Evolutionary conservation across 2,113 vertebrate species (phyloP).

Genomic region (Procavia capensis): DNA sequence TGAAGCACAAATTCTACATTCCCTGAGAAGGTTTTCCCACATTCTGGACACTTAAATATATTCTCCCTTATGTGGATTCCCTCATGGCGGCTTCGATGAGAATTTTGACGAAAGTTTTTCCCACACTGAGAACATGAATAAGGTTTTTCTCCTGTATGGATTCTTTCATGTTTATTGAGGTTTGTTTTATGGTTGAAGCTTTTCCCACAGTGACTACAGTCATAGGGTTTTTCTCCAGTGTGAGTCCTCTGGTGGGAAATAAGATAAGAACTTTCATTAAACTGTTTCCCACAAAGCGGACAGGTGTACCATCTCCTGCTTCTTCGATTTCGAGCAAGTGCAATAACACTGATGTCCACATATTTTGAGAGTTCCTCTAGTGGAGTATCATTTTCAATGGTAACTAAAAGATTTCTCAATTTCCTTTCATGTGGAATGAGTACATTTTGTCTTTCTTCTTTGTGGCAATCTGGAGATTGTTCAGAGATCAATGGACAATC

Average conservation of each 20-base stretch:
- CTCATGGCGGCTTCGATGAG: constrained; percentile 80
- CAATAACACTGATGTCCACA: constrained; percentile 67
- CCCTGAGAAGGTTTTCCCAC: constrained; percentile 73
- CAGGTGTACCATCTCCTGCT: constrained; percentile 71
- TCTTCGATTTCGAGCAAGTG: constrained; percentile 54
- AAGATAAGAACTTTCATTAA: constrained; percentile 78
- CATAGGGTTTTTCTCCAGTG: constrained; percentile 87
- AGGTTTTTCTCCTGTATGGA: constrained; percentile 92
- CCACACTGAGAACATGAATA: constrained; percentile 90
- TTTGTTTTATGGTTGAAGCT: constrained; percentile 91
- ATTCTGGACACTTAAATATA: constrained; percentile 71
- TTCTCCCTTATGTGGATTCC: constrained; percentile 79
- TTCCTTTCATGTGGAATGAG: constrained; percentile 61
- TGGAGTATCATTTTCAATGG: constrained; percentile 71
- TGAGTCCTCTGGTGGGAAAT: constrained; percentile 80
- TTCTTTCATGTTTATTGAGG: constrained; percentile 90
- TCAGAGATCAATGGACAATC: constrained; percentile 46
- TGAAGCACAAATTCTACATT: constrained; percentile 68
- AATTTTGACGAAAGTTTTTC: constrained; percentile 84
- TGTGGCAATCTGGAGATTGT: background rate
- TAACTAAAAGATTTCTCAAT: constrained; percentile 74
- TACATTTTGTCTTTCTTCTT: constrained; percentile 39
- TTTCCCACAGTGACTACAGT: constrained; percentile 91
- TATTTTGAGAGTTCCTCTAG: constrained; percentile 77
- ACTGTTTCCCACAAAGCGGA: constrained; percentile 78